Conservation (phyloP, 2,888 invertebrate genomes). For the Eremobia ochroleuca region DNA sequence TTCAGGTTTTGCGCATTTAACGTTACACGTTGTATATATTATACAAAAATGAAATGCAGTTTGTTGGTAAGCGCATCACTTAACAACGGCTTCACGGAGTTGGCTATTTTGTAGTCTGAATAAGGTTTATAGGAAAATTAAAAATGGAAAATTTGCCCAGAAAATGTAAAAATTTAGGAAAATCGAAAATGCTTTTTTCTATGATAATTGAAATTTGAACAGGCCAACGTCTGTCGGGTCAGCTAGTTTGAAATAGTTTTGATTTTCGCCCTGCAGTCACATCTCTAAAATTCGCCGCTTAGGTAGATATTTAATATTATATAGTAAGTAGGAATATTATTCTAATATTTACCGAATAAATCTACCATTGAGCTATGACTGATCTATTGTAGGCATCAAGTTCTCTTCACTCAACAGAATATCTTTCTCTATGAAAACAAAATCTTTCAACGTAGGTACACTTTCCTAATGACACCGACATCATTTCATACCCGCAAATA, state of each 20-base stretch:
- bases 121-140: neutral
- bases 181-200: no score
- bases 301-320: no score
- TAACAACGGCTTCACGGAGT: neutral
- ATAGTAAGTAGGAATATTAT: no score
- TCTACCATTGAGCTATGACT: neutral
- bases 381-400: neutral
- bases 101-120: neutral
- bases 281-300: no score
- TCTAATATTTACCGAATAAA: neutral
- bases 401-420: neutral
- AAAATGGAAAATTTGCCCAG: neutral
- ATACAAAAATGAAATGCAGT: no score
- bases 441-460: neutral
- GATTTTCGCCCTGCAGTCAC: no score
- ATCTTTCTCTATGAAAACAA: neutral
- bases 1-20: no score
- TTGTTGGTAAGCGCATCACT: neutral
- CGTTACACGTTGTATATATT: no score
- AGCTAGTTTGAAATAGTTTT: no score
- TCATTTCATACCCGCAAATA: neutral
- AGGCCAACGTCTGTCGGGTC: no score
- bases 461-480: neutral
- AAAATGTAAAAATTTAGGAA: no score
- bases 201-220: no score